Base-by-base conservation (phyloP, 2,888 invertebrate species). In the Campoletis raptor region DNA sequence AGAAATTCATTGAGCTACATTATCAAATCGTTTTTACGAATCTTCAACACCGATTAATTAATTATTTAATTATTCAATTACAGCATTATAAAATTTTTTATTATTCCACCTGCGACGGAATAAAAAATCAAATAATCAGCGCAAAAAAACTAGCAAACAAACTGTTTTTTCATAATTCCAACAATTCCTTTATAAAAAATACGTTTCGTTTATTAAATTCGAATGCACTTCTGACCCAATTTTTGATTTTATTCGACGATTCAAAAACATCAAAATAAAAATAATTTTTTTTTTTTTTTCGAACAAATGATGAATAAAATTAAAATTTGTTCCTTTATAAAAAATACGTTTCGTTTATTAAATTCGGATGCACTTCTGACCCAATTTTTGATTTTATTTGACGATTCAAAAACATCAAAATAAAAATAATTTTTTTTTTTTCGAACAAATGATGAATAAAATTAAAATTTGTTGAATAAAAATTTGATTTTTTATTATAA, bases 1-100 rank as follows among this genome's bases (percentile, higher is more conserved):
- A 48, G 54, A 69, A 30, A 48, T 61, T 57, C 48, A 45, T 70
- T 70, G 73, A 85, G 78, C 48, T 76, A 37, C 79, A 76, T 61
- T 77, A 72, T 70, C 64, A 54, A 52, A 81, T 57, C 78, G 74
- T 57, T 81, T 77, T 76, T 73, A 85, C 73, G 45, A 57, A 24
- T 36, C 45, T 24, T 21, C 45, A 54, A 40, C 37, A 54, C 66
- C 57, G 57, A 81, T 78, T 61, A 69, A 81, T 66, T 30, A 66
- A 66, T 54, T 21, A 61, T 61, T 61, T 61, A 12, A 61, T 61
- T 30, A 54, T n/a, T 54, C 9, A 54, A 54, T 54, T 30, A 30
- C 61, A 15, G 61, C 15, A 30, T 61, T 2, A 61, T 61, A 12
- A 15, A 30, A 6, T 30, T 30, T 15, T 1, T 30, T 15, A 15